phyloP scores from a whole-genome alignment of 2,888 invertebrate species.

The Xestia ashworthii region DNA sequence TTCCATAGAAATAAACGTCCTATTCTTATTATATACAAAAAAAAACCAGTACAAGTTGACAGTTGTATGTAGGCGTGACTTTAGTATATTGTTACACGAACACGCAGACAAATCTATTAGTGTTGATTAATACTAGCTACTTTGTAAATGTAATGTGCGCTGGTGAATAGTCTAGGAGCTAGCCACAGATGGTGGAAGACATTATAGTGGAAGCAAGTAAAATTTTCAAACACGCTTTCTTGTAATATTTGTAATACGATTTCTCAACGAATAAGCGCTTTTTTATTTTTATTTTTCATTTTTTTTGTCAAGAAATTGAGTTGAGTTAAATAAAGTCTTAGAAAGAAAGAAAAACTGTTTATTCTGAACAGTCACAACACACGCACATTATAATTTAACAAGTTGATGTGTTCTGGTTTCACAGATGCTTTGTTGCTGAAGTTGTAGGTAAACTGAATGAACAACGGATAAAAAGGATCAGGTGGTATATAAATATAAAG shows the following conservation, averaged over 20 bases:
- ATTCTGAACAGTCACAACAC: too few relatives aligned
- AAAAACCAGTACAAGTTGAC: slow-evolving; percentile 47
- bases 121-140: slow-evolving; percentile 60
- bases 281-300: too few relatives aligned
- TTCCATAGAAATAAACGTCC: neutral
- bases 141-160: slow-evolving; percentile 58
- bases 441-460: too few relatives aligned
- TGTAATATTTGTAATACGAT: too few relatives aligned
- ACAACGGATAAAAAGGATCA: too few relatives aligned
- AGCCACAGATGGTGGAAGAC: neutral
- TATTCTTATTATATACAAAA: slow-evolving; percentile 42
- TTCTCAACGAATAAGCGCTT: too few relatives aligned
- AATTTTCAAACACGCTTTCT: too few relatives aligned
- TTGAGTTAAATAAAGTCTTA: neutral
- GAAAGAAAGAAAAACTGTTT: too few relatives aligned
- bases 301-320: too few relatives aligned
- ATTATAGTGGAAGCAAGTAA: neutral
- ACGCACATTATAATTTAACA: too few relatives aligned
- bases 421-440: too few relatives aligned
- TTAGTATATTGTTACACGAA: slow-evolving; percentile 56
- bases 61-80: slow-evolving; percentile 55
- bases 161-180: slow-evolving; percentile 53
- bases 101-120: slow-evolving; percentile 63
- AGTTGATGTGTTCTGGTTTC: too few relatives aligned
- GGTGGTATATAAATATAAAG: neutral